phyloP scores from a whole-genome alignment of 2,113 vertebrate species.

The Amblyornis subalaris region DNA sequence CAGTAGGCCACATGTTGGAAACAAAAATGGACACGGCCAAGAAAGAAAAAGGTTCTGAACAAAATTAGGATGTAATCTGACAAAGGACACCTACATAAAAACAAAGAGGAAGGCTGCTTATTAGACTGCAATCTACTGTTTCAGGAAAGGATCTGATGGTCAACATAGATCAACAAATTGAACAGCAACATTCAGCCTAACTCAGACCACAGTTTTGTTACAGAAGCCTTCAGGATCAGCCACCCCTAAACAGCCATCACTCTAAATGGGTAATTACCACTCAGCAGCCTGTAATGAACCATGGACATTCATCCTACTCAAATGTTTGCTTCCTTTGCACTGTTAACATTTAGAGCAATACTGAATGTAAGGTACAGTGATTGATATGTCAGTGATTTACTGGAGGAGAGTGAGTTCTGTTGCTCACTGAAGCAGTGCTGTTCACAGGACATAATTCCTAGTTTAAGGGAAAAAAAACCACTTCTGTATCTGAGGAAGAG shows the following conservation, averaged over 20 bases:
- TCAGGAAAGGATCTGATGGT: neutral
- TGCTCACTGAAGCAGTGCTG: neutral
- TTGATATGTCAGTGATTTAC: neutral
- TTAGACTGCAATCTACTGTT: neutral
- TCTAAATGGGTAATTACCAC: neutral
- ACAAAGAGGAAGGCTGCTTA: neutral
- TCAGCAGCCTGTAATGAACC: neutral
- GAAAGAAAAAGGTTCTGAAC: neutral
- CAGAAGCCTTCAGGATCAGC: neutral
- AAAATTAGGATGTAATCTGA: neutral
- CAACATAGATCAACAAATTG: neutral
- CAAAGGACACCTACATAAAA: neutral
- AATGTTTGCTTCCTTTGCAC: neutral
- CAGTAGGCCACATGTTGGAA: fast-evolving
- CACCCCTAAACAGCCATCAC: neutral
- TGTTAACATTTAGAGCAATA: neutral
- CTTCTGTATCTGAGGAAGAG: neutral
- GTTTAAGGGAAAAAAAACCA: neutral
- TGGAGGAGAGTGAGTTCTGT: neutral
- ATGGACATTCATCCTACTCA: neutral
- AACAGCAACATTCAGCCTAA: neutral
- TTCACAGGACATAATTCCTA: neutral
- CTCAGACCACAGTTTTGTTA: neutral
- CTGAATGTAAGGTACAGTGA: neutral
- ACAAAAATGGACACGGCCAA: neutral